Base-by-base conservation (phyloP, 2,888 invertebrate species). In the Euphydryas editha region DNA sequence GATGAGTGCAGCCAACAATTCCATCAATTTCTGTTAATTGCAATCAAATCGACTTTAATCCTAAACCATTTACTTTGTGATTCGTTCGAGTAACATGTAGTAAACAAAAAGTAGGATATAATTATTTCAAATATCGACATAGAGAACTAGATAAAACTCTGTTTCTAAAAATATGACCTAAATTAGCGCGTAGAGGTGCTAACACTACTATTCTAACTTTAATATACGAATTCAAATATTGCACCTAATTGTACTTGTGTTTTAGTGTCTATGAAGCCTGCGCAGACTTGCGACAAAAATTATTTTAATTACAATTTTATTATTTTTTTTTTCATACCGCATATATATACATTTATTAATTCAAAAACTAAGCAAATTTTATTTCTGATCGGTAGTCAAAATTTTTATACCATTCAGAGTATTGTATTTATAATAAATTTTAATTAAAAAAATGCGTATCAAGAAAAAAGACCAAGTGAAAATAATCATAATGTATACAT, bases 161-260 rank as follows among this genome's bases (percentile, higher is more conserved):
- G n/a, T n/a, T n/a, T n/a, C n/a, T n/a, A n/a, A n/a, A 36, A 30
- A 57, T 56, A 47, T 59, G 67, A 67, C 67, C 67, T 47, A 63
- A 49, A 59, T 63, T 46, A 54, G 47, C 51, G 65, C 55, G 55
- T 18, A 36, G 54, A 24, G 57, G 37, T 37, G 15, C 67, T 61
- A 61, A 57, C 61, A 47, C 51, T 49, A 24, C 36, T 59, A 39
- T 30, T 62, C 59, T 57, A 63, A 67, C 47, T 70, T 60, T 66
- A 62, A 64, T 61, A 61, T 62, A 56, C 68, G 62, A 62, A 51
- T 64, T 61, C 68, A 65, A 67, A 66, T 66, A 62, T 56, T 47
- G 66, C 60, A 57, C 59, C 59, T 61, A 61, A 64, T 68, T 61
- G 60, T 66, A 55, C 54, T 54, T 54, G 36, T 36, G n/a, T 36